Base-by-base conservation (phyloP, 1,140 invertebrate species). In the Stegodyphus dumicola region DNA sequence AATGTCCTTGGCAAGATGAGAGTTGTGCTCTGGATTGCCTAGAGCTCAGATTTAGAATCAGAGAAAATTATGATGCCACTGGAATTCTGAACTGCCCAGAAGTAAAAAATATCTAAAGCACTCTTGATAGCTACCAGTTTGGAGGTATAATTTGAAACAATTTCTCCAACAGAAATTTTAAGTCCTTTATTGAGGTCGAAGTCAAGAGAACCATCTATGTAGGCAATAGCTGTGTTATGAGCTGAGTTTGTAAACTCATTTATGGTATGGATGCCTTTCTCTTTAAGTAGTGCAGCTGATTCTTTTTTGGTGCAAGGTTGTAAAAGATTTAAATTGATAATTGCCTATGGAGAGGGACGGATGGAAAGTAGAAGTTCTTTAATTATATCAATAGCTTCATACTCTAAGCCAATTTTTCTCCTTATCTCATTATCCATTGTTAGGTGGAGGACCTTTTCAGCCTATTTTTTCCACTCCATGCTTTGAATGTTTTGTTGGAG, bases 241-340 rank as follows among this genome's bases (percentile, higher is more conserved):
- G 74, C 56, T 56, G 74, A 60, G 48, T 76, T 76, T 64, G 65
- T 15, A 18, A 67, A n/a, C 13, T 17, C 65, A 67, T 67, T 9
- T 15, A 67, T 67, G 65, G 65, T 6, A 67, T 67, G 65, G 17
- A 5, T 4, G n/a, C 65, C 17, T n/a, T 67, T 67, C 65, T 67
- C 65, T n/a, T 67, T 67, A 6, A 67, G 2, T 15, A 67, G 10
- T 67, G 65, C 65, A 67, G 73, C 51, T 75, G 74, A 9, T 18
- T 76, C 74, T 75, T 76, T 76, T 76, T 64, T 64, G 54, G 74
- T 76, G 74, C 74, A 76, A 56, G 74, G 74, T 49, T 76, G 65
- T 33, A 64, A 33, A 64, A 76, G 74, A 17, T 76, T 76, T 64
- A 60, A 6, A 48, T 76, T 76, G 60, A 76, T 76, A 15, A 56